These are phyloP conservation scores for Creontiades dilutus DNA, from an alignment of 2,888 invertebrate species.

Conservation along the genomic window DNA sequence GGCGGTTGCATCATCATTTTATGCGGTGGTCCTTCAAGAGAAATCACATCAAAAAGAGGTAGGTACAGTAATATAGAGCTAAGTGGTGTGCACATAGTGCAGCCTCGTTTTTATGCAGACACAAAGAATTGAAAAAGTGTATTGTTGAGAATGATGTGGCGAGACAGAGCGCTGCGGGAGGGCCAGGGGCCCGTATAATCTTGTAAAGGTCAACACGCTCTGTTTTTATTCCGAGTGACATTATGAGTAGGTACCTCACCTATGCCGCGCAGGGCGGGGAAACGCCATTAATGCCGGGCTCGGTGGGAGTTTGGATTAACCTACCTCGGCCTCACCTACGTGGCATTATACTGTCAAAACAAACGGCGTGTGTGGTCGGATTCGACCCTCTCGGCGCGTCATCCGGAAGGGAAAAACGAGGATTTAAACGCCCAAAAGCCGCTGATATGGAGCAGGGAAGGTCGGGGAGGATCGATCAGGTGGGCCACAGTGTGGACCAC, in stretches of 20 bases:
- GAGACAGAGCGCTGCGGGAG: slow-evolving; percentile 49
- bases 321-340: background rate
- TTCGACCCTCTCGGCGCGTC: background rate
- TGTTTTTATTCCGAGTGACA: slow-evolving; percentile 55
- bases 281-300: background rate
- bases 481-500: too few species aligned
- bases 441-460: too few species aligned
- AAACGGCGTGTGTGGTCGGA: background rate
- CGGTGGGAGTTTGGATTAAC: background rate
- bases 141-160: slow-evolving; percentile 15
- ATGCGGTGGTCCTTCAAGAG: too few species aligned
- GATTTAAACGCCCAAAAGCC: background rate
- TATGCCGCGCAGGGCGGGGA: background rate
- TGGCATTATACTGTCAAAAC: slow-evolving; percentile 23
- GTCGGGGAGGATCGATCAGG: background rate
- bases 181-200: slow-evolving; percentile 38
- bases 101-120: too few species aligned
- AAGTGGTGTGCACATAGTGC: too few species aligned
- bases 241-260: slow-evolving; percentile 41
- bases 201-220: slow-evolving; percentile 54
- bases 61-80: too few species aligned
- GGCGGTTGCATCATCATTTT: too few species aligned
- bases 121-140: background rate
- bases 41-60: too few species aligned
- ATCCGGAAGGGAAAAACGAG: background rate